Evolutionary conservation across 2,888 invertebrate genomes (phyloP).

Genomic region (Caenorhabditis sp.): DNA sequence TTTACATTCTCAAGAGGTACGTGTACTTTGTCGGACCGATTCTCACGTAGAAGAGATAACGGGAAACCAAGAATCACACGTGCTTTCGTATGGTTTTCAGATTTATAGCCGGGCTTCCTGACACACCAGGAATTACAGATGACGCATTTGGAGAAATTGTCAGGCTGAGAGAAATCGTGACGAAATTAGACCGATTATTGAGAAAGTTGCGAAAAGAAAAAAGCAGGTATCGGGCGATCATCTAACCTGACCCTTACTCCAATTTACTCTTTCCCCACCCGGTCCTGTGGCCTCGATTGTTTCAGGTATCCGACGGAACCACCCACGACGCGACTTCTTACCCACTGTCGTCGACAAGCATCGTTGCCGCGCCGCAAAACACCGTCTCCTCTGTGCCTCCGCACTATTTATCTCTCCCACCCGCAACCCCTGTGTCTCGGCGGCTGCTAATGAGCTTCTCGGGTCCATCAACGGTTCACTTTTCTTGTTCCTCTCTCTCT

Average conservation of each 20-base stretch:
- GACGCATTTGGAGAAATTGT: not conserved
- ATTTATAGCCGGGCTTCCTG: constrained; percentile 6
- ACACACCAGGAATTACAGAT: not conserved
- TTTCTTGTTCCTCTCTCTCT: constrained; percentile 16
- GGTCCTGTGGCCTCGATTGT: constrained; percentile 37
- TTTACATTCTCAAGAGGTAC: constrained; percentile 25
- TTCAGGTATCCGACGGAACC: constrained; percentile 43
- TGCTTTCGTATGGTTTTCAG: not conserved
- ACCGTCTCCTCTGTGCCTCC: constrained; percentile 11
- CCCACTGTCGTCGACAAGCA: constrained; percentile 43
- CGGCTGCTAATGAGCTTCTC: constrained; percentile 33
- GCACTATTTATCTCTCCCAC: constrained; percentile 30
- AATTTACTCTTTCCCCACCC: constrained; percentile 17
- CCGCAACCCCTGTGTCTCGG: constrained; percentile 25
- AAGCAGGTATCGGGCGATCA: not conserved
- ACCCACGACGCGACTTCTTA: constrained; percentile 50
- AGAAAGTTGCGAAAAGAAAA: not conserved
- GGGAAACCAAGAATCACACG: constrained; percentile 17
- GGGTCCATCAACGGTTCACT: constrained; percentile 8
- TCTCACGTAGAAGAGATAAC: constrained; percentile 25
- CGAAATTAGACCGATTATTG: constrained; percentile 11
- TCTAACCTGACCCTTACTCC: constrained; percentile 2
- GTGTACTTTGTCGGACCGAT: constrained; percentile 29
- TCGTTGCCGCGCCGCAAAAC: constrained; percentile 36
- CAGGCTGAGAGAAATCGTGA: constrained; percentile 5